Conservation (phyloP, 2,113 vertebrate genomes). For the Epinephelus moara region DNA sequence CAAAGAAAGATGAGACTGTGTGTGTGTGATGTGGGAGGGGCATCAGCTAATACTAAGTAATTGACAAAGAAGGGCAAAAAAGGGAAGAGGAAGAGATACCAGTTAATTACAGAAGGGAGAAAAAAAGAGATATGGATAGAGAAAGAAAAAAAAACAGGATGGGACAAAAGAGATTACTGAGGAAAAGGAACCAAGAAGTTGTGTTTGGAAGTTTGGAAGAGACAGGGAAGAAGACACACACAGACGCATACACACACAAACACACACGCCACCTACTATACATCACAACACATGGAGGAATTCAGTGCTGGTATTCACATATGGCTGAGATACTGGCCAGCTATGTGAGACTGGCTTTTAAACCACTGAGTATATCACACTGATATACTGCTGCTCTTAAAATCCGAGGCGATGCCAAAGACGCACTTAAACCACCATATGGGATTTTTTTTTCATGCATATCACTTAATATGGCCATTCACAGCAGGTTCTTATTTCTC, state of each 20-base stretch:
- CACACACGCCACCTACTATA: slow-evolving; percentile 1
- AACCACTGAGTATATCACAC: slow-evolving; percentile 2
- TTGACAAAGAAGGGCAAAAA: slow-evolving; percentile 25
- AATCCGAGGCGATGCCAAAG: slow-evolving; percentile 18
- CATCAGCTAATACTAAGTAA: slow-evolving; percentile 1
- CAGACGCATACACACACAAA: neutral
- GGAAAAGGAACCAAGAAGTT: neutral
- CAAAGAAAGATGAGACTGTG: slow-evolving; percentile 57
- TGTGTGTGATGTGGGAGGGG: slow-evolving; percentile 28
- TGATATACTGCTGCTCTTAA: slow-evolving; percentile 36
- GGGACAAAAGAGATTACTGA: neutral
- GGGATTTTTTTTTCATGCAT: slow-evolving; percentile 12
- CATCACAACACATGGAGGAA: slow-evolving; percentile 41
- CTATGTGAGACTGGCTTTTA: slow-evolving; percentile 25
- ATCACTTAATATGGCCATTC: neutral
- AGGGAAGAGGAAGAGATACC: slow-evolving; percentile 24
- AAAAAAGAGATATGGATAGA: neutral
- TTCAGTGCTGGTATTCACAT: slow-evolving; percentile 42
- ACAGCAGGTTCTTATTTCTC: neutral
- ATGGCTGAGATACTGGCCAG: slow-evolving; percentile 40
- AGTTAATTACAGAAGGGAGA: slow-evolving; percentile 13
- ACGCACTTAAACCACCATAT: slow-evolving; percentile 1
- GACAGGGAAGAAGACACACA: neutral
- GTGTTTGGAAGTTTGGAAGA: neutral
- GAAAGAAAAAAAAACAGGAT: neutral